phyloP scores from a whole-genome alignment of 2,113 vertebrate species.

The Rhagologus leucostigma region DNA sequence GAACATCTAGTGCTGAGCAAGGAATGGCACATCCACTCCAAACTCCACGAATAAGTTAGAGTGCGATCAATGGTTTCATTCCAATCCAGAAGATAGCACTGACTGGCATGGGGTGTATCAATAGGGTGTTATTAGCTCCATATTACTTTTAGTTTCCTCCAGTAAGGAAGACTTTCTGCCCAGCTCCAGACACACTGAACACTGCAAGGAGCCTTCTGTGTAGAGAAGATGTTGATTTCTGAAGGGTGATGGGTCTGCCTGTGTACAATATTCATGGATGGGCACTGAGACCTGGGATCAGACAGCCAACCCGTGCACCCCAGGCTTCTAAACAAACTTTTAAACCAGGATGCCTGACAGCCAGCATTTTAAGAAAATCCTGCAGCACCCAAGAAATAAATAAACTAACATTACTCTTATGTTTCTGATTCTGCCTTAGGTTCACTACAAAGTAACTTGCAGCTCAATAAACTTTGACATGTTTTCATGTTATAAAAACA shows the following conservation, averaged over 20 bases:
- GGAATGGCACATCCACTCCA: neutral
- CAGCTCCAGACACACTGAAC: neutral
- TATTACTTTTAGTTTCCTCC: neutral
- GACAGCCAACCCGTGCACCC: neutral
- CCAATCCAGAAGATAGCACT: accelerated
- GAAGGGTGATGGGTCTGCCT: neutral
- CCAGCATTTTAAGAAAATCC: neutral
- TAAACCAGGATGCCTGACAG: neutral
- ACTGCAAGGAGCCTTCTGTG: neutral
- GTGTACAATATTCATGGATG: neutral
- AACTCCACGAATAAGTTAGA: neutral
- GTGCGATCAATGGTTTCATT: neutral
- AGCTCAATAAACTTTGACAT: conserved; percentile 29
- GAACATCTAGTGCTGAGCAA: neutral
- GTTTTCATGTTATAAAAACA: conserved; percentile 29
- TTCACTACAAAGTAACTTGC: neutral
- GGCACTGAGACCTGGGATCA: neutral
- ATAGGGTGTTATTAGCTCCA: neutral
- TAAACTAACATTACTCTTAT: neutral
- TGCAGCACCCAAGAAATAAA: neutral
- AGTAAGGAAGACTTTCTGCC: neutral
- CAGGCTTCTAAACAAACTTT: neutral
- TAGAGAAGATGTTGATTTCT: accelerated
- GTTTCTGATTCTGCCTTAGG: neutral
- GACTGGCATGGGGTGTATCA: neutral